phyloP scores from a whole-genome alignment of 2,113 vertebrate genomes.

The Bothrops jararaca region DNA sequence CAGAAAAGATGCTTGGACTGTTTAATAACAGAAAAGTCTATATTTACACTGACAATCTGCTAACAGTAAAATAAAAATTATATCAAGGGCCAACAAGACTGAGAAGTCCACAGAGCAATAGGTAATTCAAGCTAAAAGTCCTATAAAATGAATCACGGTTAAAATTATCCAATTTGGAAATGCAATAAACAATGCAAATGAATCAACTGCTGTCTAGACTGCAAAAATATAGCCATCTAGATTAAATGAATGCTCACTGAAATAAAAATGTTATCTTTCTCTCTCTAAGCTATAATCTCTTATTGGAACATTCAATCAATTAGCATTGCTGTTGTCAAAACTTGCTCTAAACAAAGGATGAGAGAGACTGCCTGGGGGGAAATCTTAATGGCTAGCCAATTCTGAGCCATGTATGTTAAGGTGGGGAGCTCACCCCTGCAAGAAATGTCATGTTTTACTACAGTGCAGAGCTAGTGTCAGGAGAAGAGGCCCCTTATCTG shows the following conservation, averaged over 20 bases:
- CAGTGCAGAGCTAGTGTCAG: conserved; percentile 41
- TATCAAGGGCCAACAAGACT: not conserved
- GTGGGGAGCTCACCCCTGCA: conserved; percentile 62
- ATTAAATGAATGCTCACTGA: conserved; percentile 40
- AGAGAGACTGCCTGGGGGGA: conserved; percentile 53
- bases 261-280: conserved; percentile 62
- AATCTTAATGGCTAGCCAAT: conserved; percentile 26
- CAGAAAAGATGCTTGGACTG: not conserved
- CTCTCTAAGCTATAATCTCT: conserved; percentile 67
- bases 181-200: conserved; percentile 12
- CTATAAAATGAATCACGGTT: not conserved
- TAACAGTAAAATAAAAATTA: not conserved
- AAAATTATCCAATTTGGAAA: conserved; percentile 25
- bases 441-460: conserved; percentile 62
- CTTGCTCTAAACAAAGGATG: conserved; percentile 69
- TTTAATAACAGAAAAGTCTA: not conserved
- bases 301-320: conserved; percentile 78
- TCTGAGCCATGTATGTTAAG: conserved; percentile 37
- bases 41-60: not conserved
- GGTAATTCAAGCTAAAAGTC: not conserved
- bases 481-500: conserved; percentile 55
- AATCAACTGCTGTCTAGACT: not conserved
- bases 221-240: conserved; percentile 8
- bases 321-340: conserved; percentile 79
- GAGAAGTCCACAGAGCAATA: not conserved